Conservation (phyloP, 1,140 invertebrate genomes). For the Aporrectodea caliginosa region DNA sequence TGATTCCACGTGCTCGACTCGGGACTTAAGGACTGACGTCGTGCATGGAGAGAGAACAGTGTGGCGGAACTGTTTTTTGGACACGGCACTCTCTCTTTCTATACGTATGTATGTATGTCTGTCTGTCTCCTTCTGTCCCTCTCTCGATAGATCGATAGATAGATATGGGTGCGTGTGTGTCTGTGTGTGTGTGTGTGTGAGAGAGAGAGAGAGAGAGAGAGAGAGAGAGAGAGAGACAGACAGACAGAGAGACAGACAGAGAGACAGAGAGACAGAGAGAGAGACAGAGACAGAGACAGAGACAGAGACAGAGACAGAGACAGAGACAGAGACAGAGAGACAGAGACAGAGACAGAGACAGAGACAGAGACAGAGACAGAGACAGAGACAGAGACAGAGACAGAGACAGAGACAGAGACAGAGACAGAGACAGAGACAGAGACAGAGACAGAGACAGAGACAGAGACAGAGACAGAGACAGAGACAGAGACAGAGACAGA, state of each 20-base stretch:
- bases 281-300: conserved; percentile 6
- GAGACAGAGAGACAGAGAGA: conserved; percentile 20
- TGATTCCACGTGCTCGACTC: too few relatives aligned
- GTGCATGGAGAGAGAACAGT: too few relatives aligned
- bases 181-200: too few relatives aligned
- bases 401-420: conserved; percentile 28
- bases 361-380: conserved; percentile 30
- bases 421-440: conserved; percentile 6
- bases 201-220: conserved; percentile 6
- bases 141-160: too few relatives aligned
- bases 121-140: too few relatives aligned
- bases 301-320: conserved; percentile 26
- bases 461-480: conserved; percentile 29
- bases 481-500: conserved; percentile 23
- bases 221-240: conserved; percentile 12
- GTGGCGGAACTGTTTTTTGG: too few relatives aligned
- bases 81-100: too few relatives aligned
- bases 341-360: conserved; percentile 23
- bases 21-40: too few relatives aligned
- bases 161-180: too few relatives aligned
- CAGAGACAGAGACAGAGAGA: conserved; percentile 30
- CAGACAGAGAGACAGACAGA: conserved; percentile 13
- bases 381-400: conserved; percentile 28
- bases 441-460: conserved; percentile 17
- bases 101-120: too few relatives aligned